Conservation (phyloP, 1,140 invertebrate species). For the Scaptomyza graminum region DNA sequence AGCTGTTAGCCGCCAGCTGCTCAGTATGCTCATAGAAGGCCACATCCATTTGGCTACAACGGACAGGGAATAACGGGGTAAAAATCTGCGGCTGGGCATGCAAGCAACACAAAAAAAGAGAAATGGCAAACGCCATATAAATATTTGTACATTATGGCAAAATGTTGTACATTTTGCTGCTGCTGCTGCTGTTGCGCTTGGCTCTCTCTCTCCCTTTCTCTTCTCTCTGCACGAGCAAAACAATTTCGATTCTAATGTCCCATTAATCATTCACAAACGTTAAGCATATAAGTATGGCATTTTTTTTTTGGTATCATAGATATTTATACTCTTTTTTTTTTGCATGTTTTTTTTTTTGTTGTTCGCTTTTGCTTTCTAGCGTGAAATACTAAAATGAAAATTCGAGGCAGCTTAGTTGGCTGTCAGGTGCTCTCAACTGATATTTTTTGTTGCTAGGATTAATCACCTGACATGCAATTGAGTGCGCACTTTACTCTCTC, state of each 20-base stretch:
- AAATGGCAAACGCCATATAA: constrained; percentile 58
- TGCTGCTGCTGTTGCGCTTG: constrained; percentile 37
- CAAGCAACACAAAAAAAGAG: constrained; percentile 3
- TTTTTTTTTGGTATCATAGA: constrained; percentile 23
- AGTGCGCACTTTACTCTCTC: constrained; percentile 21
- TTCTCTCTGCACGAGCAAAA: constrained; percentile 48
- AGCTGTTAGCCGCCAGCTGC: constrained; percentile 23
- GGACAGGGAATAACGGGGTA: constrained; percentile 2
- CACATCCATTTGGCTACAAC: constrained; percentile 30
- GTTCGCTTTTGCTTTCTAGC: constrained; percentile 60
- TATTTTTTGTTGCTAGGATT: constrained; percentile 18
- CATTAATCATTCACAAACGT: constrained; percentile 82
- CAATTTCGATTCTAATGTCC: constrained; percentile 80
- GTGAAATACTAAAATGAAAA: constrained; percentile 73
- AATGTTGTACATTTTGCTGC: constrained; percentile 36
- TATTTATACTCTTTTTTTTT: constrained; percentile 5
- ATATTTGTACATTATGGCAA: constrained; percentile 79
- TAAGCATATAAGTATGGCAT: constrained; percentile 62
- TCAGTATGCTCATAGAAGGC: constrained; percentile 36
- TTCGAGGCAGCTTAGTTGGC: constrained; percentile 76
- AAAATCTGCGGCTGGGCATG: neutral
- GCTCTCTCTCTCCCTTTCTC: constrained; percentile 15
- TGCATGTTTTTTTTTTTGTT: constrained; percentile 14
- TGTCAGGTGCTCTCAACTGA: constrained; percentile 58
- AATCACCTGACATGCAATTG: constrained; percentile 29